phyloP scores from a whole-genome alignment of 2,797 vertebrate genomes.

The Hozukius guyotensis region DNA sequence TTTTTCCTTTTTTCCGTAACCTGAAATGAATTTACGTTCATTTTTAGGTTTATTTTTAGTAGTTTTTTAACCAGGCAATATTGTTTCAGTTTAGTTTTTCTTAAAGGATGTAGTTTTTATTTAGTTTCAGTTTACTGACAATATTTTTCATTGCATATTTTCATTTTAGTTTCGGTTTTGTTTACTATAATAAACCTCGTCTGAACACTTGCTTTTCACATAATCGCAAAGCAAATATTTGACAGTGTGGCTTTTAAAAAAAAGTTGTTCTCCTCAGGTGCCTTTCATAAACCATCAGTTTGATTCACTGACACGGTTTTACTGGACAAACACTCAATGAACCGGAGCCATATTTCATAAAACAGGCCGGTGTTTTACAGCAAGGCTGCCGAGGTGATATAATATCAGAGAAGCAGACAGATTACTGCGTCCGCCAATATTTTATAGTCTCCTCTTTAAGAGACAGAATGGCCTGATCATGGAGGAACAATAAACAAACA shows the following conservation, averaged over 20 bases:
- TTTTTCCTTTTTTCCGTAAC: no score
- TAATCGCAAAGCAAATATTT: neutral
- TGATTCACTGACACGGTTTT: conserved; percentile 48
- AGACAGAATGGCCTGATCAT: conserved; percentile 57
- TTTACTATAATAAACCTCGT: neutral
- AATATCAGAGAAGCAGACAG: conserved; percentile 41
- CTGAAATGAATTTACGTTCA: no score
- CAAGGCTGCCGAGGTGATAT: conserved; percentile 40
- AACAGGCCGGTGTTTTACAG: conserved; percentile 28
- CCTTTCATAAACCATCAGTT: conserved; percentile 24
- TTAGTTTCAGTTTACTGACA: no score
- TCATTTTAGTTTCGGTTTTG: no score
- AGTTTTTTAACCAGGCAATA: no score
- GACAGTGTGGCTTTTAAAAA: neutral
- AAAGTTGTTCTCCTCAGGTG: neutral
- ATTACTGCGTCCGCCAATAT: conserved; percentile 31
- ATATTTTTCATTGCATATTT: no score
- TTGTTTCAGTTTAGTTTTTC: no score
- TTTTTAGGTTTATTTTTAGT: no score
- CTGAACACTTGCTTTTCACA: neutral
- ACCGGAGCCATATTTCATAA: conserved; percentile 54
- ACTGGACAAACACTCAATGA: conserved; percentile 59
- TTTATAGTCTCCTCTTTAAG: conserved; percentile 61
- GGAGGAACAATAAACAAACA: conserved; percentile 68
- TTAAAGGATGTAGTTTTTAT: no score